Conservation (phyloP, 53 echinoderm and acorn worm species). For the Antedon mediterranea region DNA sequence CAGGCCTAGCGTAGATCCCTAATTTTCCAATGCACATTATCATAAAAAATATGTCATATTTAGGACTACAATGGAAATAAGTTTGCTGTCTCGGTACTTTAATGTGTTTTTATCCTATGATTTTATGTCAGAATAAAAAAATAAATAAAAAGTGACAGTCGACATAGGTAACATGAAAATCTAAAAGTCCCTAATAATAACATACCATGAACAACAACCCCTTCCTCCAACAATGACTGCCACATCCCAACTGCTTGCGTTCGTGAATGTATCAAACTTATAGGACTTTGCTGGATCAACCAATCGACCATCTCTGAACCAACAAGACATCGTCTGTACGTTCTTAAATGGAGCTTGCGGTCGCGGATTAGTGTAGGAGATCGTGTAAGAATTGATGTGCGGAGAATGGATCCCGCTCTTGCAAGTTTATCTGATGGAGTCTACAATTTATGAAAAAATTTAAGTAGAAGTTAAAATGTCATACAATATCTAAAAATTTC, state of each 20-base stretch:
- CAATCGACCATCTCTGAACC: constrained; percentile 98
- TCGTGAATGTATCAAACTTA: constrained; percentile 67
- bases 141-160: too few relatives aligned
- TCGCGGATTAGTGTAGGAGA: constrained; percentile 83
- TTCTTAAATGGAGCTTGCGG: constrained; percentile 74
- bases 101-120: too few relatives aligned
- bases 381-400: constrained; percentile 59
- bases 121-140: too few relatives aligned
- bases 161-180: too few relatives aligned
- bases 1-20: too few relatives aligned
- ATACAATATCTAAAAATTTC: too few relatives aligned
- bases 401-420: constrained; percentile 73
- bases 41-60: too few relatives aligned
- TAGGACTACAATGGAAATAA: too few relatives aligned
- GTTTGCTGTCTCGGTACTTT: too few relatives aligned
- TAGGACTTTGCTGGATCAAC: constrained; percentile 83
- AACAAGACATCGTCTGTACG: constrained; percentile 87
- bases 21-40: too few relatives aligned
- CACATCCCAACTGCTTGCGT: constrained; percentile 95
- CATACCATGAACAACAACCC: constrained; percentile 67
- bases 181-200: too few relatives aligned
- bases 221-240: constrained; percentile 88
- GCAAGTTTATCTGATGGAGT: constrained; percentile 66
- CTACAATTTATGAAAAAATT: constrained; percentile 16
- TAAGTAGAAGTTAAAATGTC: too few relatives aligned